Percentiles rank a stretch among this genome's conserved stretches.
These are phyloP conservation scores for Crepidodera aurea DNA, from an alignment of 2,888 invertebrate genomes.

Conservation along the genomic window DNA sequence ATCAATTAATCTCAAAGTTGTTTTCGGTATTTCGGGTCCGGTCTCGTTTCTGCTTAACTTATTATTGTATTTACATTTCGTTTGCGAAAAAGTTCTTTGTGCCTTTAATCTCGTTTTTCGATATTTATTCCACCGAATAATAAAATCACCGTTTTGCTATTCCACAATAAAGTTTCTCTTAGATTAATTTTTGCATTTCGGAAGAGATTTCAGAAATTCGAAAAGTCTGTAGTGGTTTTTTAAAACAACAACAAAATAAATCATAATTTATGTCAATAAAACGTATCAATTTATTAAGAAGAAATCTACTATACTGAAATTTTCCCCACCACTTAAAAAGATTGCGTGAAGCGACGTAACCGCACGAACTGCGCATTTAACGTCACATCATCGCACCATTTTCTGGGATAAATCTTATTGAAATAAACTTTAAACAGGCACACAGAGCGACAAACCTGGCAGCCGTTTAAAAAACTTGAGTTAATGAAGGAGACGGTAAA, in stretches of 20 bases:
- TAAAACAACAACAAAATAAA: too few relatives aligned
- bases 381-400: neutral
- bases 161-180: neutral
- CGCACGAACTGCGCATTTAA: neutral
- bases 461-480: constrained; percentile 60
- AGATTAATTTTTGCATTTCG: constrained; percentile 45
- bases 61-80: constrained; percentile 45
- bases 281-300: too few relatives aligned
- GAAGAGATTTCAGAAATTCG: neutral
- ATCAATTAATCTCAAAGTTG: constrained; percentile 43
- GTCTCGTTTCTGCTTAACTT: constrained; percentile 40
- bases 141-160: constrained; percentile 23
- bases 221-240: too few relatives aligned
- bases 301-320: too few relatives aligned
- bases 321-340: neutral
- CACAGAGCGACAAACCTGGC: constrained; percentile 53
- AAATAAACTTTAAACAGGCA: constrained; percentile 26
- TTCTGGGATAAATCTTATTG: constrained; percentile 20
- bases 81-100: constrained; percentile 38
- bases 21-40: constrained; percentile 32
- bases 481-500: constrained; percentile 63
- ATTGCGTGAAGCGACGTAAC: neutral
- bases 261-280: too few relatives aligned
- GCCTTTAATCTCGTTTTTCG: constrained; percentile 33
- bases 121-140: constrained; percentile 46